Base-by-base conservation (phyloP, 2,888 invertebrate species). In the Acrobasis consociella region DNA sequence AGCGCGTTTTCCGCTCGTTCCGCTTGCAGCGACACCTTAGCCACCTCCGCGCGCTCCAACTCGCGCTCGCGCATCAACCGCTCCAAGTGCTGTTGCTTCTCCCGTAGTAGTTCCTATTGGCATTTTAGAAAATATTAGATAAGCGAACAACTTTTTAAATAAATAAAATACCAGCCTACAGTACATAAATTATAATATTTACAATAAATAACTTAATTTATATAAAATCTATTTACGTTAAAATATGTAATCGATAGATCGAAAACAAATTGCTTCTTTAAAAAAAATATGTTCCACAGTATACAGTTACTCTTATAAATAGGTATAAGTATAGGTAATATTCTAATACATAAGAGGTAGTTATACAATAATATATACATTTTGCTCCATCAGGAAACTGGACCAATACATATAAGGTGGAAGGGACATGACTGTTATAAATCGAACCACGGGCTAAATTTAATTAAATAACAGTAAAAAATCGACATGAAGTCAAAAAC, bases 41-140 rank as follows among this genome's bases (percentile, higher is more conserved):
- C 97, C 37, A 98, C 94, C 85, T 99, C 97, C 39, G 97, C 95
- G 73, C 98, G 93, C 82, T 98, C 99, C 74, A 98, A 82, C 78
- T 99, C 99, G 60, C 98, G 92, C 83, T 99, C 99, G 67, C 96
- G 95, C 85, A 99, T 94, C 73, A 99, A 93, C 77, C 97, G 96
- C 80, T 99, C 98, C 78, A 99, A 95, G 81, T 99, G 98, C 70
- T 96, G 96, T 79, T 99, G 97, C 83, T 99, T 99, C 87, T 99
- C 99, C 81, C 97, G 96, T 65, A 99, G 91, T 42, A 97, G 93
- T 85, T 98, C 98, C 98, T 99, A 72, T 37, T 46, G 13, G 15
- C 55, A 55, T 39, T 38, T 15, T 38, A 13, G 10, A 46, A 13
- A 13, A 7, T 46, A n/a, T 13, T 13, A 10, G n/a, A 46, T 46